Evolutionary conservation across 2,797 vertebrate species (phyloP), one percentile per base, ranked within the genome.

Genomic region (Peromyscus nudipes): DNA sequence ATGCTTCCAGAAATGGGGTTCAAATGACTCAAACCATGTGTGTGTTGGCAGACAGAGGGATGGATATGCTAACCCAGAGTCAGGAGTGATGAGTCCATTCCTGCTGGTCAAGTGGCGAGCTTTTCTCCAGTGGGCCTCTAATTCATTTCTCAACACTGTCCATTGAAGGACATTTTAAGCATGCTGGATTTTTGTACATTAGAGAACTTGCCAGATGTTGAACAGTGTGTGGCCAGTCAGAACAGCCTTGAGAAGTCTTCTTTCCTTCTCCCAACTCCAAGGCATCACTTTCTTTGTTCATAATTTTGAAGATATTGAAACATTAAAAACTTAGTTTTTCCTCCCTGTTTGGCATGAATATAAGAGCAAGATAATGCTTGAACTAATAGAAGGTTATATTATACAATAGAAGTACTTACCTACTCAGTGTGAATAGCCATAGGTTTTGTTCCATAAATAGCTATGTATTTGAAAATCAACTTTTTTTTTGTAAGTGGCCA

Each of bases 361-460:
- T 71, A 43, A 23, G 76, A 60, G 25, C 57, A 90, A 89, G 82
- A 75, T 95, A 60, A 69, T 93, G 64, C 76, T 75, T 60, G 34
- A 95, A 79, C 4, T 62, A 87, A 25, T 7, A 81, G 34, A 71
- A 88, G 85, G 21, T 85, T 85, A 55, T 65, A 57, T 27, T 16
- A 55, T 55, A 55, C 14, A 55, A 55, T 55, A 55, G 14, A 34
- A 90, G 37, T 65, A 43, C 62, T 79, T 91, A 89, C 80, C 14
- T 43, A 52, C 37, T 46, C 84, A 34, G 31, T 79, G 17, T 83
- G 29, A 73, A 16, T 55, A 92, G 76, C 29, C 14, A 1, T 80
- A 69, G 67, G 2, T 87, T 64, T 92, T 19, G 88, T 62, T 92
- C 71, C 16, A 49, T 92, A 90, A 95, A 90, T 80, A 75, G 29